Evolutionary conservation across 2,113 vertebrate genomes (phyloP).

Genomic region (Crotophaga sulcirostris): DNA sequence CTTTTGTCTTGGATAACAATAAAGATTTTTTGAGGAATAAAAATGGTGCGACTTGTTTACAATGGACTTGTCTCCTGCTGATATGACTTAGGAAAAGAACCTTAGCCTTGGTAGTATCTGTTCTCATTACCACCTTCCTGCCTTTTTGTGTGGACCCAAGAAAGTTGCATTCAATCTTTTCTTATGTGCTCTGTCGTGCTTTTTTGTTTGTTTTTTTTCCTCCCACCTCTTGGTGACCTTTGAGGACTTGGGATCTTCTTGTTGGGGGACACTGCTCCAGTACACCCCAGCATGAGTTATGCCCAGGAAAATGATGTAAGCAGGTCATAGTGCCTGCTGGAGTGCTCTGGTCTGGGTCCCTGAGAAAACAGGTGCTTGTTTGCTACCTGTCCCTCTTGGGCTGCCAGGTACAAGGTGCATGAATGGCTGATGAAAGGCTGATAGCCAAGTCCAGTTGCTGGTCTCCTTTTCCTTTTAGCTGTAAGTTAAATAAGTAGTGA

Average conservation of each 20-base stretch:
- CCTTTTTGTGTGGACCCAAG: not conserved
- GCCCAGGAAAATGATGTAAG: not conserved
- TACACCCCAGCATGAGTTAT: rapidly evolving
- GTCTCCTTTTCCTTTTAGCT: not conserved
- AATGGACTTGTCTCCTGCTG: not conserved
- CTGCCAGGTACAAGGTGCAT: not conserved
- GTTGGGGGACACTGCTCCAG: not conserved
- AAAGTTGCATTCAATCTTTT: not conserved
- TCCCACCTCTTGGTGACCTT: not conserved
- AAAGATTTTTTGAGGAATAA: not conserved
- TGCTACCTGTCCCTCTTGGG: not conserved
- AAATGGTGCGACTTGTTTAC: not conserved
- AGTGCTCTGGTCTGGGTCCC: not conserved
- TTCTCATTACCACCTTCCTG: not conserved
- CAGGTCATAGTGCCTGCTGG: not conserved
- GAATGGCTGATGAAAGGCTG: not conserved
- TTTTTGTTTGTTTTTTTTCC: not conserved
- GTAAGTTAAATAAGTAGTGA: not conserved
- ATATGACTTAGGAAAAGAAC: not conserved
- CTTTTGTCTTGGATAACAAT: not conserved
- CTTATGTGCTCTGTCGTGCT: not conserved
- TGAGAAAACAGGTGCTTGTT: not conserved
- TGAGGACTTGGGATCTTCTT: not conserved
- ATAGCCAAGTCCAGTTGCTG: not conserved
- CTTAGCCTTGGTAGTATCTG: not conserved